These are phyloP conservation scores for Coelopa pilipes DNA, from an alignment of 2,888 invertebrate genomes.

Conservation along the genomic window DNA sequence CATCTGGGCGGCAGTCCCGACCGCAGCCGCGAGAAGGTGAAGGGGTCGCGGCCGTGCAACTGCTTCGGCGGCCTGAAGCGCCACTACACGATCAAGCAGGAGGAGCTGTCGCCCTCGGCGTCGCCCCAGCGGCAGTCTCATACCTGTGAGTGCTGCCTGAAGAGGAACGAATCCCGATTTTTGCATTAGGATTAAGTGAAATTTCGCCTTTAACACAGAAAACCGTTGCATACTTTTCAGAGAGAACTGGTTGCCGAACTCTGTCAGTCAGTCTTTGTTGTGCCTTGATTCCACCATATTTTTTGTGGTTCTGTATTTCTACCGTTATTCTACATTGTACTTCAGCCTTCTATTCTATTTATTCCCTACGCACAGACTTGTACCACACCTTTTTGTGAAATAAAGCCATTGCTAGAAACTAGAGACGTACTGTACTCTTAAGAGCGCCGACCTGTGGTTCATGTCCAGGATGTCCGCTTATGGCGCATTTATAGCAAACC, in stretches of 20 bases:
- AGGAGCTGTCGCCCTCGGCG: neutral
- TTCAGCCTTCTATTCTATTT: neutral
- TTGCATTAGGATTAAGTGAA: slow-evolving; percentile 36
- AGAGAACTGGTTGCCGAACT: neutral
- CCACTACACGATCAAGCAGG: neutral
- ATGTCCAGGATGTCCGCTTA: too few relatives aligned
- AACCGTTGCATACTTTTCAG: slow-evolving; percentile 1
- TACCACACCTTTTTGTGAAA: too few relatives aligned
- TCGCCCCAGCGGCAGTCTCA: neutral
- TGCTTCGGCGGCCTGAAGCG: neutral
- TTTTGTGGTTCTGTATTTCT: neutral
- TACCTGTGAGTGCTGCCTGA: neutral
- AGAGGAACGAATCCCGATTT: neutral
- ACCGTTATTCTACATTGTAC: neutral
- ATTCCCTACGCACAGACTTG: neutral
- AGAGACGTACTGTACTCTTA: too few relatives aligned
- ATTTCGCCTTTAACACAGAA: neutral
- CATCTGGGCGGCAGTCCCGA: neutral
- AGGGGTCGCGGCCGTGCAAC: too few relatives aligned
- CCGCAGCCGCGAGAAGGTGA: too few relatives aligned
- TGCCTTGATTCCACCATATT: neutral
- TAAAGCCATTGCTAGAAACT: too few relatives aligned
- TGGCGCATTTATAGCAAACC: too few relatives aligned
- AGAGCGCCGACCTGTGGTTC: too few relatives aligned
- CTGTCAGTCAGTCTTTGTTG: too few relatives aligned